Evolutionary conservation across 2,888 invertebrate genomes (phyloP).

Genomic region (Ctena decussata): DNA sequence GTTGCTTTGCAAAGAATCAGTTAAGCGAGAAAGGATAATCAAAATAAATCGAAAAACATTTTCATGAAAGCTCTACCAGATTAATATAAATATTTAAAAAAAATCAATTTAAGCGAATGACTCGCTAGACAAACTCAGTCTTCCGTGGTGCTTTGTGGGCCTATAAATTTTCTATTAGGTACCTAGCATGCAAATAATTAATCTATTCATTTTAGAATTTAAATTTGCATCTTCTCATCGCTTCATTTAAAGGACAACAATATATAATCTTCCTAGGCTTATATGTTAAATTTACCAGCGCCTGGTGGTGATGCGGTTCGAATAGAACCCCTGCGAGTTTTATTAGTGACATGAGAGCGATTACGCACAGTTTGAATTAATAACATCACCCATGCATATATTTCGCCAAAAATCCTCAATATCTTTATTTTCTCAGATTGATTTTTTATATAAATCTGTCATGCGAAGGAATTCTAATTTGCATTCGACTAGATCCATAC

Average conservation of each 20-base stretch:
- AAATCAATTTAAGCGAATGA: background rate
- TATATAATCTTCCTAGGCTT: background rate
- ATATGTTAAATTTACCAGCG: background rate
- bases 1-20: too few species aligned
- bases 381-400: constrained; percentile 8
- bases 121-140: background rate
- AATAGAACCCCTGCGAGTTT: constrained; percentile 7
- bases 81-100: too few species aligned
- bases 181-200: background rate
- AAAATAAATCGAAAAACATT: too few species aligned
- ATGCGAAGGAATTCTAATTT: background rate
- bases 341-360: background rate
- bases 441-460: background rate
- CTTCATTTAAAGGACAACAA: constrained; percentile 2
- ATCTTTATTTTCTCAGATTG: background rate
- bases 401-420: background rate
- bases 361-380: background rate
- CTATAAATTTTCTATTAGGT: background rate
- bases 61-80: too few species aligned
- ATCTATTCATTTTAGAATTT: background rate
- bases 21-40: too few species aligned
- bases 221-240: constrained; percentile 4
- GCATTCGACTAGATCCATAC: background rate
- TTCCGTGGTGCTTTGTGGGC: background rate
- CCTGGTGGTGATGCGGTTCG: background rate